These are phyloP conservation scores for Lepidochitona cinerea DNA, from an alignment of 2,888 invertebrate genomes.

Conservation along the genomic window DNA sequence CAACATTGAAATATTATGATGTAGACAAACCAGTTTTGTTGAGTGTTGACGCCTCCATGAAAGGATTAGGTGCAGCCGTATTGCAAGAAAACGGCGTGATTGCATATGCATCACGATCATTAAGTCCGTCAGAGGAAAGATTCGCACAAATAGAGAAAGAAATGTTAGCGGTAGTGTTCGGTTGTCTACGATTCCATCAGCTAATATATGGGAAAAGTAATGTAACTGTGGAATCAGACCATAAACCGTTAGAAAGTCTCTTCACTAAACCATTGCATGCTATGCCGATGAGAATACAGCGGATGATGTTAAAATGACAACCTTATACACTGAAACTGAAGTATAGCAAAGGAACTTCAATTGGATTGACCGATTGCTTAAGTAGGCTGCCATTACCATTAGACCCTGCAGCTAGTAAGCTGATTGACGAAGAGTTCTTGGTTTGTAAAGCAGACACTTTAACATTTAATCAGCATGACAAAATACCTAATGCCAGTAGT, in stretches of 20 bases:
- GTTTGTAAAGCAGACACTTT: no score
- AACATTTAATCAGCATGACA: slow-evolving; percentile 14
- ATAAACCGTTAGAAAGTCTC: background rate
- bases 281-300: no score
- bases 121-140: slow-evolving; percentile 14
- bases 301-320: no score
- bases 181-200: slow-evolving; percentile 18
- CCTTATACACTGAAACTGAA: no score
- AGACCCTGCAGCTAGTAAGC: no score
- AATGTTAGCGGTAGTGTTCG: slow-evolving; percentile 24
- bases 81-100: slow-evolving; percentile 19
- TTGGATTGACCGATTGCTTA: no score
- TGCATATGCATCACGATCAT: slow-evolving; percentile 16
- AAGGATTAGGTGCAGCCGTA: slow-evolving; percentile 16
- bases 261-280: no score
- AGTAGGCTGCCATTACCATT: no score
- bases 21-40: background rate
- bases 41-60: slow-evolving; percentile 19
- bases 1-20: slow-evolving; percentile 17
- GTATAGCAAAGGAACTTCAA: no score
- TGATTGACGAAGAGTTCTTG: no score
- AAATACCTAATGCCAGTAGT: background rate
- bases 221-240: slow-evolving; percentile 13
- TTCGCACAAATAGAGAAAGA: slow-evolving; percentile 23
- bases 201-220: slow-evolving; percentile 15